A percentile compares a stretch with the other conserved stretches of the same genome.
phyloP scores from a whole-genome alignment of 1,140 invertebrate genomes.

The Zaprionus ghesquierei region DNA sequence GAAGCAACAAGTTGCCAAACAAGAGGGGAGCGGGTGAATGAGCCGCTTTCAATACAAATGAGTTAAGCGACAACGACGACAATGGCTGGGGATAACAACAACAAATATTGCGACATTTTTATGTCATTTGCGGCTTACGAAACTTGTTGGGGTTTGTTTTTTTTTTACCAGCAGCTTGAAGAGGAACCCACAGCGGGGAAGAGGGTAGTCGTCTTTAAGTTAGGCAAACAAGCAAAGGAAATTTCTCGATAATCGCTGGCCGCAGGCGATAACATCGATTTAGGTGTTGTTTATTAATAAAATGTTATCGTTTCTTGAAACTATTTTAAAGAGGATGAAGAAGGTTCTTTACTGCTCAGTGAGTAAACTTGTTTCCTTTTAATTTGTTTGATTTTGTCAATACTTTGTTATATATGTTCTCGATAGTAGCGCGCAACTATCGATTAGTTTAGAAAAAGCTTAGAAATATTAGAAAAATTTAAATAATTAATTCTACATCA shows the following conservation, averaged over 20 bases:
- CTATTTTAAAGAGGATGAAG: neutral
- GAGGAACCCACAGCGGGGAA: neutral
- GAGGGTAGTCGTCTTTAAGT: neutral
- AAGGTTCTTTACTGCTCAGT: too few species aligned
- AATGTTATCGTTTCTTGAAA: neutral
- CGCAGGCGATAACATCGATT: neutral
- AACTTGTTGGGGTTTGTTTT: neutral
- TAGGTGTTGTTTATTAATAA: neutral
- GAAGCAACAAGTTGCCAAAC: conserved; percentile 45
- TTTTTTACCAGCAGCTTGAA: neutral
- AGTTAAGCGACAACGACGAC: conserved; percentile 31
- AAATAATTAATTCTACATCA: too few species aligned
- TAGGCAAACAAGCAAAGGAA: neutral
- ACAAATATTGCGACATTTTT: conserved; percentile 41
- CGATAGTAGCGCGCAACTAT: neutral
- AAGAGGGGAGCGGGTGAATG: neutral
- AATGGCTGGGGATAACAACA: conserved; percentile 10
- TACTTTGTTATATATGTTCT: too few species aligned
- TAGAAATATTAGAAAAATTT: neutral
- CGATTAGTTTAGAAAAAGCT: neutral
- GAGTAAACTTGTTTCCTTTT: too few species aligned
- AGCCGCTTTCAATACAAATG: conserved; percentile 47
- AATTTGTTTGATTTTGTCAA: too few species aligned
- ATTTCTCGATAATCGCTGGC: neutral
- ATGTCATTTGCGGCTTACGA: conserved; percentile 35